Base-by-base conservation (phyloP, 2,888 invertebrate species). In the Perizoma affinitatum region DNA sequence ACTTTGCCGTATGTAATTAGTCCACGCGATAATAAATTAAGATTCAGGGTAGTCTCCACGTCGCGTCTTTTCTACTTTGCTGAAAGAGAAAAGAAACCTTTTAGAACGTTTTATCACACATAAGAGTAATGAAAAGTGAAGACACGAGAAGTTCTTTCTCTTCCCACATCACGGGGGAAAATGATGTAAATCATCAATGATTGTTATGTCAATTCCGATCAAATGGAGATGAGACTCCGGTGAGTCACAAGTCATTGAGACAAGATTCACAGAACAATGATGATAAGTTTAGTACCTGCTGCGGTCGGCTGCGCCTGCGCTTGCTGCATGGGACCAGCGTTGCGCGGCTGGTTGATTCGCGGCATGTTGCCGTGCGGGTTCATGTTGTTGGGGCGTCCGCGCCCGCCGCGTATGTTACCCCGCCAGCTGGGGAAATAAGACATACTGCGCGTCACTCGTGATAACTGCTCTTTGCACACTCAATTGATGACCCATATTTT, bases 1-100 rank as follows among this genome's bases (percentile, higher is more conserved):
- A 87, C 86, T 86, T 84, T 86, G 83, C 77, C 84, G 76, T 86
- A 84, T 85, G 82, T 83, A 83, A 85, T 84, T 78, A 88, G 88
- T 90, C 85, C 87, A 87, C 80, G 88, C 87, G 86, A 90, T 88
- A 90, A 90, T 90, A 90, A 89, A 87, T 88, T 91, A 88, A 86
- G 87, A 88, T 92, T 90, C 89, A 83, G 82, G 82, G 80, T 83
- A 81, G 83, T 82, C 82, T 83, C 79, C 77, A 69, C 73, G 72
- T 76, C 71, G 73, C 43, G 56, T 74, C 71, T 70, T 71, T 78
- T 72, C 84, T 92, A 90, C 85, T 93, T 92, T 61, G 90, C 93
- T 89, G 93, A 68, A 72, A 85, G 80, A 59, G 72, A 76, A 79
- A 73, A 72, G 73, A 68, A 74, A 62, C 4, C 9, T 46, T 35